Evolutionary conservation across 2,888 invertebrate genomes (phyloP), one percentile per base, ranked within the genome.

Genomic region (Parochlus steinenii): DNA sequence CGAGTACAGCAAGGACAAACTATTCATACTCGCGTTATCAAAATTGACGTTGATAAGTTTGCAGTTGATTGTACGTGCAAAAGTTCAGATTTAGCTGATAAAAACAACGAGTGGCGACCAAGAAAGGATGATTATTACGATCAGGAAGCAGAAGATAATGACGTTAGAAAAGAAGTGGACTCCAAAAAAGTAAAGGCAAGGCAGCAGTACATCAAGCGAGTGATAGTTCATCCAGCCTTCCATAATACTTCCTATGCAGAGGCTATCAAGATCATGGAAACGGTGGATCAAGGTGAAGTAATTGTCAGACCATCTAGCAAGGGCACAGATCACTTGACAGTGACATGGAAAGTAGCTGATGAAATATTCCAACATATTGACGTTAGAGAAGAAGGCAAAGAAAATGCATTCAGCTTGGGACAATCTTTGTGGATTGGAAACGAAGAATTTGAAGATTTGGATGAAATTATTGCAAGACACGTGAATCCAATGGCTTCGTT

Each of bases 291-390:
- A 59, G 97, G 98, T 3, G 98, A 98, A 52, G 90, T 87, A 10
- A 81, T 98, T 17, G 75, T 99, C 12, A 65, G 98, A 40, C 98
- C 98, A 0, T 95, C 95, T 33, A 93, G 93, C 55, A 95, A 97
- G 70, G 93, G 92, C 26, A 72, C 80, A 1, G 89, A 97, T 56
- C 93, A 93, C 58, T 61, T 99, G 42, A 97, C 97, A 0, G 89
- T 93, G 2, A 97, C 97, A 0, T 99, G 98, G 98, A 99, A 99
- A 59, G 92, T 98, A 2, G 72, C 85, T 0, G 86, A 93, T 31
- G 79, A 78, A 16, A 81, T 98, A 44, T 85, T 85, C 52, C 93
- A 95, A 54, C 97, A 99, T 53, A 89, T 99, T 39, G 95, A 95
- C 53, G 78, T 98, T 0, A 67, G 79, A 31, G 98, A 98, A 57